Conservation (phyloP, 2,113 vertebrate genomes). For the Rhynchomys soricoides region DNA sequence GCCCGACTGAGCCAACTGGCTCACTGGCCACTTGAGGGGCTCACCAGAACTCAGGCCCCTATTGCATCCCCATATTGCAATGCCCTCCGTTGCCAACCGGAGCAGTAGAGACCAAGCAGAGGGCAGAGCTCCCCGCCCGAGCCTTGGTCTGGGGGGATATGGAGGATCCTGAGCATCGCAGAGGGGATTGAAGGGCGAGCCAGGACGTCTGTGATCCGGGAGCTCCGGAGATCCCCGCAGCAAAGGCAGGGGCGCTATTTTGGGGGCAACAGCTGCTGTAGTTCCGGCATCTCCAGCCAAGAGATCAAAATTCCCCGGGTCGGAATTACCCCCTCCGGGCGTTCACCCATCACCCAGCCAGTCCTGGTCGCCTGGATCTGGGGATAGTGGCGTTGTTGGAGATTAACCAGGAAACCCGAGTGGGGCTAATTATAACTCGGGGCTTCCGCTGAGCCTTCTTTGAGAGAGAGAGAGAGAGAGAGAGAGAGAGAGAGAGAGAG, state of each 20-base stretch:
- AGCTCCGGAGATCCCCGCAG: constrained; percentile 70
- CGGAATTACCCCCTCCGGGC: constrained; percentile 71
- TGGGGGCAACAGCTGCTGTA: constrained; percentile 79
- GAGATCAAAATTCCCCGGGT: constrained; percentile 82
- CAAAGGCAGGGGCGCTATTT: constrained; percentile 73
- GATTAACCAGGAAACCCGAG: constrained; percentile 81
- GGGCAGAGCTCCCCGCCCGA: constrained; percentile 14
- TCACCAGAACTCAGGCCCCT: neutral
- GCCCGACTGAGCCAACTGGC: neutral
- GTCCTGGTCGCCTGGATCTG: neutral
- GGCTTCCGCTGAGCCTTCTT: constrained; percentile 75
- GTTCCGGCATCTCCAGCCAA: constrained; percentile 81
- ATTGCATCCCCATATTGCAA: neutral
- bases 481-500: neutral
- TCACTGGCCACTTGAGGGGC: neutral
- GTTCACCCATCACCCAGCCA: constrained; percentile 61
- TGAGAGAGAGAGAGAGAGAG: neutral
- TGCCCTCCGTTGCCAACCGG: constrained; percentile 49
- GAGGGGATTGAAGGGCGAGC: constrained; percentile 41
- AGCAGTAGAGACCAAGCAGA: constrained; percentile 72
- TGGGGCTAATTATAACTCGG: constrained; percentile 81
- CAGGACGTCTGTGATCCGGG: neutral
- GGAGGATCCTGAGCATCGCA: neutral
- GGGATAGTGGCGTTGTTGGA: constrained; percentile 41
- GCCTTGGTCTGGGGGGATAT: neutral